Evolutionary conservation across 2,113 vertebrate genomes (phyloP).

Genomic region (Labrus mixtus): DNA sequence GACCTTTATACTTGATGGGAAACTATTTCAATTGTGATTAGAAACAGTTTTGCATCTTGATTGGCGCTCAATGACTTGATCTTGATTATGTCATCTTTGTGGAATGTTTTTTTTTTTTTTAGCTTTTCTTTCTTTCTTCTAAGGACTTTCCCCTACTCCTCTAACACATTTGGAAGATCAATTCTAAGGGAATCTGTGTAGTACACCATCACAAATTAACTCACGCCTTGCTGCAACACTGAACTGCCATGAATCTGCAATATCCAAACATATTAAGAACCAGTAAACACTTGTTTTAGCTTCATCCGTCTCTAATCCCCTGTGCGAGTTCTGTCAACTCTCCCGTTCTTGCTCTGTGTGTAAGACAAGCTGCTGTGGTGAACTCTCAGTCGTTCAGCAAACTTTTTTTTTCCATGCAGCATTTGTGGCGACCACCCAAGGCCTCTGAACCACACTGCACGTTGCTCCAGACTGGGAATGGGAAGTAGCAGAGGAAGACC

Average conservation of each 20-base stretch:
- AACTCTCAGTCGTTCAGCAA: slow-evolving; percentile 35
- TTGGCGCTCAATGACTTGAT: background rate
- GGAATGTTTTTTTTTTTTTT: background rate
- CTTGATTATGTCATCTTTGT: background rate
- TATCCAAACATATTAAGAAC: slow-evolving; percentile 35
- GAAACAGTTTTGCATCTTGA: background rate
- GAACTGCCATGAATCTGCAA: slow-evolving; percentile 9
- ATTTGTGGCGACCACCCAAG: slow-evolving; percentile 53
- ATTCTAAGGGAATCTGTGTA: background rate
- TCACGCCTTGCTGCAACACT: background rate
- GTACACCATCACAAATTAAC: background rate
- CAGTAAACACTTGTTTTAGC: slow-evolving; percentile 24
- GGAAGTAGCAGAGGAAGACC: slow-evolving; percentile 32
- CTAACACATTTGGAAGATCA: background rate
- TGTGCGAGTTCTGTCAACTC: slow-evolving; percentile 4
- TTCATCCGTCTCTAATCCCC: slow-evolving; percentile 16
- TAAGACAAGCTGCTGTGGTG: slow-evolving; percentile 46
- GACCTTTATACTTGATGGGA: no score
- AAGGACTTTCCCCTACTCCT: background rate
- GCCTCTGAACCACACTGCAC: slow-evolving; percentile 45
- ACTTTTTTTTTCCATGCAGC: slow-evolving; percentile 47
- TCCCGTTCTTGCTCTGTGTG: slow-evolving; percentile 23
- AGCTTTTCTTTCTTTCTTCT: background rate
- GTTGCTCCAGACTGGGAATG: slow-evolving; percentile 28
- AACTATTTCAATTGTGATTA: background rate